phyloP scores from a whole-genome alignment of 2,888 invertebrate species.

The Aphodius granarius region DNA sequence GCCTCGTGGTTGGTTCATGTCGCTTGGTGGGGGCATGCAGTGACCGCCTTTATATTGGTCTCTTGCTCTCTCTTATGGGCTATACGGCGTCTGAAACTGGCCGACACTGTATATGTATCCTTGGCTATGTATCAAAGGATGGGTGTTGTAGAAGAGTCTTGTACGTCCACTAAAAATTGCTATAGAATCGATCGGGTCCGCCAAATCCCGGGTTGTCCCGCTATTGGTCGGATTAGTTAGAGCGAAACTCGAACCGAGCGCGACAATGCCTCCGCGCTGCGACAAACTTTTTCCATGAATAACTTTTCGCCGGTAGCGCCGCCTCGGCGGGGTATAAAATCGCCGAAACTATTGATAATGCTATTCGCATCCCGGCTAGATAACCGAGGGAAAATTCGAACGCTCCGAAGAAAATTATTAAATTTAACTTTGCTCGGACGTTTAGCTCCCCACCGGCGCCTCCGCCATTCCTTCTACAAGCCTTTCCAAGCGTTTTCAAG shows the following conservation, averaged over 20 bases:
- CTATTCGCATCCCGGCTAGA: background rate
- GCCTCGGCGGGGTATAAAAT: background rate
- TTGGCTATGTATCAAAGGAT: too few species aligned
- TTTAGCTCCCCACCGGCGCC: background rate
- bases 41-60: too few species aligned
- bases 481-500: too few species aligned
- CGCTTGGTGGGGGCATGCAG: too few species aligned
- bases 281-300: background rate
- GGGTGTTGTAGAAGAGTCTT: too few species aligned
- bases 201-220: background rate
- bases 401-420: background rate
- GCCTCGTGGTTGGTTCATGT: too few species aligned
- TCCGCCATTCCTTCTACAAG: background rate
- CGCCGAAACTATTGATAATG: background rate
- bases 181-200: background rate
- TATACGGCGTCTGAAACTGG: too few species aligned
- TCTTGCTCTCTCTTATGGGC: too few species aligned
- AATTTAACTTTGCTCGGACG: background rate
- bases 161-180: background rate
- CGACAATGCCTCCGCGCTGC: background rate
- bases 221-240: background rate
- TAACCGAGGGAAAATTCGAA: background rate
- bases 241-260: background rate
- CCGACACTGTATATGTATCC: too few species aligned
- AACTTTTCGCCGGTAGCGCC: background rate